A percentile compares a stretch with the other conserved stretches of the same genome.
These are phyloP conservation scores for Lepus europaeus DNA, from an alignment of 2,113 vertebrate species.

Conservation along the genomic window DNA sequence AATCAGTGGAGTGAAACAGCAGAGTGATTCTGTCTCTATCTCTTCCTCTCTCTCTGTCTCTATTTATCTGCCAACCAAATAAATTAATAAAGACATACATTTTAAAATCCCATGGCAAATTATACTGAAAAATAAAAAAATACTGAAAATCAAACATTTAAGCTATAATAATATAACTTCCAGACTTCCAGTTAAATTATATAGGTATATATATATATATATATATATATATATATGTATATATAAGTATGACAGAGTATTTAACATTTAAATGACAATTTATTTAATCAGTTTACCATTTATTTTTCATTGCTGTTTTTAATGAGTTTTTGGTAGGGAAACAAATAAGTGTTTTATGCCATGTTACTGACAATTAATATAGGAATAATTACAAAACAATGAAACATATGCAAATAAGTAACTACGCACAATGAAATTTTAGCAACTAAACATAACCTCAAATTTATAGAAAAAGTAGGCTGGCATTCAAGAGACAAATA, in stretches of 20 bases:
- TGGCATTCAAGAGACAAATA: constrained; percentile 50
- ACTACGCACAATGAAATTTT: constrained; percentile 31
- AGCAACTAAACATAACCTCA: constrained; percentile 46
- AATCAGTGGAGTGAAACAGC: no score
- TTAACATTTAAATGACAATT: constrained; percentile 51
- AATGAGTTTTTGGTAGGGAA: background rate
- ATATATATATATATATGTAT: background rate
- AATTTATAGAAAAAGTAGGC: constrained; percentile 42
- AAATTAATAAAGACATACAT: no score
- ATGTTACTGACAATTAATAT: constrained; percentile 22
- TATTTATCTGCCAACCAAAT: no score
- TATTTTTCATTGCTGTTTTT: background rate
- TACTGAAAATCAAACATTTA: background rate
- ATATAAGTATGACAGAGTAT: background rate
- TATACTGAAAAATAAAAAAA: constrained; percentile 29
- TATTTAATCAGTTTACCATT: constrained; percentile 13
- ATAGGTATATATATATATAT: background rate
- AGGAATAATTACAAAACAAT: background rate
- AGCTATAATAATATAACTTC: background rate
- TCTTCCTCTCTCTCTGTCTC: no score
- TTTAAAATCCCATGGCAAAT: background rate
- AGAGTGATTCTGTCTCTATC: no score
- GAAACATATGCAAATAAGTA: constrained; percentile 17
- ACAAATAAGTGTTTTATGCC: background rate
- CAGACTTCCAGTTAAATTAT: background rate